Percentiles rank a stretch among this genome's conserved stretches.
Conservation (phyloP, 2,113 vertebrate species). For the Marmota monax region DNA sequence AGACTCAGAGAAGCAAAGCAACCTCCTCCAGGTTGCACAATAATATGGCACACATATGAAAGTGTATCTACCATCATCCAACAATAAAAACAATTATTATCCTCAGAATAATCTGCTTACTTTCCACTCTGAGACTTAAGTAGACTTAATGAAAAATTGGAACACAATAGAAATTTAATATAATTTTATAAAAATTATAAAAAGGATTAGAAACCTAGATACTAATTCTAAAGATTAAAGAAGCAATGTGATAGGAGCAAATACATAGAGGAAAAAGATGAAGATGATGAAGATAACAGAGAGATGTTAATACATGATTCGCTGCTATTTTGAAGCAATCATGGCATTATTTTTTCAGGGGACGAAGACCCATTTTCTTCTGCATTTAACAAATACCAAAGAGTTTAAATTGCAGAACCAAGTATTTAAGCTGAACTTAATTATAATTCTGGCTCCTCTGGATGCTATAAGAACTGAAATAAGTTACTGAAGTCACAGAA, state of each 20-base stretch:
- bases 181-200: neutral
- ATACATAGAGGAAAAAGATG: neutral
- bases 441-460: neutral
- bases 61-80: neutral
- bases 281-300: neutral
- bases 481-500: neutral
- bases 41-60: neutral
- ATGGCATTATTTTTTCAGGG: constrained; percentile 8
- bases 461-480: neutral
- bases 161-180: neutral
- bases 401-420: neutral
- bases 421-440: neutral
- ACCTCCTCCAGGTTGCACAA: neutral
- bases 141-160: neutral
- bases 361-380: neutral
- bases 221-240: constrained; percentile 26
- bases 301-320: neutral
- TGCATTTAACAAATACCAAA: neutral
- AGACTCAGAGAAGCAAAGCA: neutral
- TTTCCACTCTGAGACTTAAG: neutral
- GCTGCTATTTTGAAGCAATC: neutral
- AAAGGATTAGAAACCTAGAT: neutral
- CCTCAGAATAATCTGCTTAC: neutral
- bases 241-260: neutral
- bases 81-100: neutral